Percentiles rank a stretch among this genome's conserved stretches.
phyloP scores from a whole-genome alignment of 2,888 invertebrate species.

The Lycaena phlaeas region DNA sequence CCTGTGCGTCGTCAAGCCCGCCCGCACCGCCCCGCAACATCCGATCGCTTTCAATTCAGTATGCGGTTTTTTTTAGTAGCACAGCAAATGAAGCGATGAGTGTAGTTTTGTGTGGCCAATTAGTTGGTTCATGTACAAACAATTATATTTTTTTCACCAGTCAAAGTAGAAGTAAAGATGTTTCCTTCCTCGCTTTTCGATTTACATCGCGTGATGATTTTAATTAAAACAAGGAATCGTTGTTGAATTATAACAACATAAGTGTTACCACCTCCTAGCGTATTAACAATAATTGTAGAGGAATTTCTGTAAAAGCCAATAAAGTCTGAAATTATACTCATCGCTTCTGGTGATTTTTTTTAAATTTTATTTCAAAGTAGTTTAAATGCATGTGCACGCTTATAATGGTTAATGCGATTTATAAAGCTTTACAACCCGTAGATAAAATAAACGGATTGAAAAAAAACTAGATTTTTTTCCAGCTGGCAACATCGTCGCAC shows the following conservation, averaged over 20 bases:
- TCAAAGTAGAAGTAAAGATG: no score
- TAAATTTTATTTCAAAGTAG: constrained; percentile 2
- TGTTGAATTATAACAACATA: no score
- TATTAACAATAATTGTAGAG: neutral
- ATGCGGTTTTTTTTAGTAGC: constrained; percentile 33
- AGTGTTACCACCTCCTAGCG: neutral
- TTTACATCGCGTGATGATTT: no score
- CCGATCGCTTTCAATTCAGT: constrained; percentile 65
- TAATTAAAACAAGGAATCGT: no score
- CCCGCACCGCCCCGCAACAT: constrained; percentile 38
- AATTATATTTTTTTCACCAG: no score
- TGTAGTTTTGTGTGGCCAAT: no score
- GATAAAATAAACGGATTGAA: neutral
- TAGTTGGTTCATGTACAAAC: no score
- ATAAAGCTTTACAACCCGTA: neutral
- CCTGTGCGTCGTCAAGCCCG: constrained; percentile 83
- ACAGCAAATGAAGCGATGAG: constrained; percentile 21
- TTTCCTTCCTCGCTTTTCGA: no score
- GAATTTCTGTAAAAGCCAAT: neutral
- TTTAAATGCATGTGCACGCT: constrained; percentile 5
- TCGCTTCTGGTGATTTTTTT: constrained; percentile 5
- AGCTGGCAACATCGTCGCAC: constrained; percentile 69
- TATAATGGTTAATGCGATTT: constrained; percentile 1
- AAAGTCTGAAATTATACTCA: constrained; percentile 2
- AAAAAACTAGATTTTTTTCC: constrained; percentile 24